Conservation (phyloP, 92 coral and sea anemone genomes). For the Bergia sp. region DNA sequence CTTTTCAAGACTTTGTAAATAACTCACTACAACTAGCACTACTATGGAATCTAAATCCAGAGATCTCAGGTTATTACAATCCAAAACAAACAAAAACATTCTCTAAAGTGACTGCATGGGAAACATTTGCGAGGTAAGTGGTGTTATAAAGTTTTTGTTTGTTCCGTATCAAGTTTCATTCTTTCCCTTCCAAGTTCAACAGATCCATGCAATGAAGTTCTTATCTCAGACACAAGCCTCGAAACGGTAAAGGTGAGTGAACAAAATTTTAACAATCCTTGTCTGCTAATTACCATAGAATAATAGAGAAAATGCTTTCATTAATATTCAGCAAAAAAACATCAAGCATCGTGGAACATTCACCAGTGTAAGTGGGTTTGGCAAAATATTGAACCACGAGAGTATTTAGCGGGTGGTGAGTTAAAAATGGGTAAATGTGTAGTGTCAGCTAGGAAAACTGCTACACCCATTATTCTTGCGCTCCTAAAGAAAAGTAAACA, state of each 20-base stretch:
- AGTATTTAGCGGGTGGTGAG: not conserved
- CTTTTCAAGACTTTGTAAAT: not conserved
- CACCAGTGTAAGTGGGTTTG: conserved; percentile 15
- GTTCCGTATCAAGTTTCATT: conserved; percentile 33
- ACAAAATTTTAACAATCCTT: conserved; percentile 12
- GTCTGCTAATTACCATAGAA: conserved; percentile 34
- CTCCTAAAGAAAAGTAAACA: conserved; percentile 26
- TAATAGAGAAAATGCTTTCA: conserved; percentile 29
- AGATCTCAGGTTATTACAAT: not conserved
- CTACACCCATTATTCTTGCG: conserved; percentile 30
- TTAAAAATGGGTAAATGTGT: not conserved
- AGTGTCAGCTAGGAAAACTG: not conserved
- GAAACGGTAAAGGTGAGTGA: not conserved
- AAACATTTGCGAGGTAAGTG: conserved; percentile 23
- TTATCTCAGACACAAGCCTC: conserved; percentile 9
- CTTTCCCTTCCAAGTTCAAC: conserved; percentile 3
- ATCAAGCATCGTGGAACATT: conserved; percentile 3
- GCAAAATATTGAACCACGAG: conserved; percentile 14
- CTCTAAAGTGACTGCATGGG: conserved; percentile 14
- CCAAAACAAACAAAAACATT: conserved; percentile 8
- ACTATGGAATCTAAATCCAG: not conserved
- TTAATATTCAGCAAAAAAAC: conserved; percentile 23
- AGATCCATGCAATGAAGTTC: conserved; percentile 12
- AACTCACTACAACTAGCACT: not conserved
- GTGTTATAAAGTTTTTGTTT: not conserved